Conservation (phyloP, 2,113 vertebrate species). For the western clawed frog (Xenopus tropicalis) region DNA sequence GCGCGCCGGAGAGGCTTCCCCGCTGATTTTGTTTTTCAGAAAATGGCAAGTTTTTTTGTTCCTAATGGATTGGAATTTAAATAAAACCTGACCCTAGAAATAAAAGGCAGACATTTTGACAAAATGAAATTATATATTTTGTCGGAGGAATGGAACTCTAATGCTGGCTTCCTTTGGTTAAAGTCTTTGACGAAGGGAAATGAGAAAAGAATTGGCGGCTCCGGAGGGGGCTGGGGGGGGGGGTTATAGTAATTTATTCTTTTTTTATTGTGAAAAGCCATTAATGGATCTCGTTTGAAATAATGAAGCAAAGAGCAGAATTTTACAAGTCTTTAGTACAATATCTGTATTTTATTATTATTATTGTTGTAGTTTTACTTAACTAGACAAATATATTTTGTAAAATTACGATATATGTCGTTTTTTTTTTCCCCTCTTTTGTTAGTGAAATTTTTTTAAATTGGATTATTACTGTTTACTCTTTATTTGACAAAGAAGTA, state of each 20-base stretch:
- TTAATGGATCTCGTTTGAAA: constrained; percentile 71
- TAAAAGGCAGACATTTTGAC: constrained; percentile 82
- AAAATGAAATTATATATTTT: constrained; percentile 86
- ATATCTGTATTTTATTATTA: too few species aligned
- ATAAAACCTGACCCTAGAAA: constrained; percentile 91
- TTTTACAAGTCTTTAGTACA: background rate
- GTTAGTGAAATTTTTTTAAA: background rate
- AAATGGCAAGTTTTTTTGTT: constrained; percentile 81
- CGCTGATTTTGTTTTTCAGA: constrained; percentile 96
- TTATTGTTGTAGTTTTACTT: background rate
- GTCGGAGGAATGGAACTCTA: constrained; percentile 79
- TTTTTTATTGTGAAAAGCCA: constrained; percentile 70
- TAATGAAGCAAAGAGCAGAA: constrained; percentile 56
- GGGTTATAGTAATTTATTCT: constrained; percentile 61
- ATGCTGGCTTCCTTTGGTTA: constrained; percentile 76
- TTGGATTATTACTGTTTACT: too few species aligned
- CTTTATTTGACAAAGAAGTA: too few species aligned
- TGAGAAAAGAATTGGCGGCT: constrained; percentile 63
- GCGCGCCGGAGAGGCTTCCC: constrained; percentile 81
- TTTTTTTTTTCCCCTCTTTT: background rate
- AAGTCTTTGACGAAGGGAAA: constrained; percentile 80
- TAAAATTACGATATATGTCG: background rate
- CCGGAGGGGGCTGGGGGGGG: constrained; percentile 49
- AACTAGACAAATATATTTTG: background rate
- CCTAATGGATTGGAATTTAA: constrained; percentile 92